Percentiles rank a stretch among this genome's conserved stretches.
phyloP scores from a whole-genome alignment of 2,113 vertebrate species.

The Stegostoma tigrinum region DNA sequence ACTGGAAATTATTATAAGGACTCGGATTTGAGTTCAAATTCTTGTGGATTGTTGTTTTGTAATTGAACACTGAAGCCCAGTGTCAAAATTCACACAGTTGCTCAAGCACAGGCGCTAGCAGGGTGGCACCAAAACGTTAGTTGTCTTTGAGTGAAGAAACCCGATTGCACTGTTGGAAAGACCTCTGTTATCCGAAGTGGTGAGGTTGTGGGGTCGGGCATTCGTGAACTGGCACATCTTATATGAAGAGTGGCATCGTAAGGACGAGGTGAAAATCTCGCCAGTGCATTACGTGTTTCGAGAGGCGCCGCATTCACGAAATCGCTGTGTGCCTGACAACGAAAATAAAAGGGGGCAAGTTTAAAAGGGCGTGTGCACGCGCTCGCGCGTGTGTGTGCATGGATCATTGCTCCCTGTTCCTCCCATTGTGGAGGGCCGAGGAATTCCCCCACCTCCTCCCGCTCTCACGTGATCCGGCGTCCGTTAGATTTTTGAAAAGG shows the following conservation, averaged over 20 bases:
- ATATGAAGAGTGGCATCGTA: neutral
- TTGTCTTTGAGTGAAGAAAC: neutral
- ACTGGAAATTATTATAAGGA: neutral
- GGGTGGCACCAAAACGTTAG: neutral
- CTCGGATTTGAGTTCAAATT: neutral
- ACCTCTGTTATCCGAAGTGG: too few species aligned
- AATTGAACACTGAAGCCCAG: neutral
- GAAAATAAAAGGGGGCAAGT: neutral
- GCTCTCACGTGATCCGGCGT: neutral
- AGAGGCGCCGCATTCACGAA: neutral
- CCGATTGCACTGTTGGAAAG: neutral
- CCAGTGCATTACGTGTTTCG: neutral
- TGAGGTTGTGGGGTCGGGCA: neutral
- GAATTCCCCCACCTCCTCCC: neutral
- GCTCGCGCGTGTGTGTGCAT: neutral
- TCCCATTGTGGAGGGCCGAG: neutral
- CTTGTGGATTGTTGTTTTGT: neutral
- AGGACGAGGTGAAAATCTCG: neutral
- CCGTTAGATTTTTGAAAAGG: neutral
- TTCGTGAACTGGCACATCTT: neutral
- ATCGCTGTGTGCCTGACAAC: neutral
- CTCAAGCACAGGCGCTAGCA: neutral
- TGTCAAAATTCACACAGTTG: neutral
- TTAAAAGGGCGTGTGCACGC: too few species aligned
- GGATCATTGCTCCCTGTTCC: neutral